Conservation (phyloP, 2,113 vertebrate genomes). For the Speoplatyrhinus poulsoni region DNA sequence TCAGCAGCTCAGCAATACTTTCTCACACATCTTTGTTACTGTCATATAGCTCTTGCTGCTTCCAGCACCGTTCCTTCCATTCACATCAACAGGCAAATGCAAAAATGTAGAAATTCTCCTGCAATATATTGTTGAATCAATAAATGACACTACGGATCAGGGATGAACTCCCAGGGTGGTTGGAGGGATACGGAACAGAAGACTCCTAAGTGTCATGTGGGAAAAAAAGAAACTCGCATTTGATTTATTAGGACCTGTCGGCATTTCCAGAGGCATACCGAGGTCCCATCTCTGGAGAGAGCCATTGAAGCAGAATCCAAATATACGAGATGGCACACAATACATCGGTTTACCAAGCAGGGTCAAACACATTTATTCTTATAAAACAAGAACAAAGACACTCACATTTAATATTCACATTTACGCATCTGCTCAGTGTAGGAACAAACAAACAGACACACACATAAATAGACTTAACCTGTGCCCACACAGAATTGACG, state of each 20-base stretch:
- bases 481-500: neutral
- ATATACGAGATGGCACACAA: constrained; percentile 20
- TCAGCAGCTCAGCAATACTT: constrained; percentile 47
- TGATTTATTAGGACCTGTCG: constrained; percentile 39
- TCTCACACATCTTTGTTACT: constrained; percentile 33
- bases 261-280: constrained; percentile 9
- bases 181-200: constrained; percentile 18
- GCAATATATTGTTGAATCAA: constrained; percentile 34
- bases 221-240: constrained; percentile 27
- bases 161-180: constrained; percentile 17
- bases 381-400: neutral
- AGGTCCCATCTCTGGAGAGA: constrained; percentile 27
- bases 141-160: constrained; percentile 16
- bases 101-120: constrained; percentile 40
- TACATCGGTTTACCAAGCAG: constrained; percentile 29
- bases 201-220: constrained; percentile 9
- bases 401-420: neutral
- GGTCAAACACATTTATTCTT: constrained; percentile 23
- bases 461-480: neutral
- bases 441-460: neutral
- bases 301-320: constrained; percentile 18
- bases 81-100: constrained; percentile 16
- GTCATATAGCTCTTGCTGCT: constrained; percentile 36
- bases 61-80: constrained; percentile 6
- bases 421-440: neutral